These are phyloP conservation scores for Atrina japonica DNA, from an alignment of 2,888 invertebrate species.

Conservation along the genomic window DNA sequence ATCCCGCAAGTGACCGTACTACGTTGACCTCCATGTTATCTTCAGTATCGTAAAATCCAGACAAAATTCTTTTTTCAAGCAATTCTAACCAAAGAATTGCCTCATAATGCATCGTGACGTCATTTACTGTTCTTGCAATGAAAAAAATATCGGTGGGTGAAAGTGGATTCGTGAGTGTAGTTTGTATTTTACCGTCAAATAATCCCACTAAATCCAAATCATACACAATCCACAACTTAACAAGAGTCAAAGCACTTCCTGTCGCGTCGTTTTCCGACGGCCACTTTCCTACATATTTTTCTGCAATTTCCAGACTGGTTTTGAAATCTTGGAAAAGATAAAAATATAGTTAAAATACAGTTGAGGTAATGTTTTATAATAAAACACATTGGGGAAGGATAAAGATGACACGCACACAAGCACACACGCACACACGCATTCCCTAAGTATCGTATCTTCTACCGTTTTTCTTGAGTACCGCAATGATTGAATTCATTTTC, in stretches of 20 bases:
- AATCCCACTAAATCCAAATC: not conserved
- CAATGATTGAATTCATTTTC: too few species aligned
- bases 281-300: constrained; percentile 13
- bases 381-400: too few species aligned
- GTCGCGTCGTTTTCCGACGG: not conserved
- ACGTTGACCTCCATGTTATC: not conserved
- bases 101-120: not conserved
- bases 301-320: constrained; percentile 3
- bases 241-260: not conserved
- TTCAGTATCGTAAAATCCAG: not conserved
- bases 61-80: not conserved
- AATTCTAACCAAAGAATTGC: not conserved
- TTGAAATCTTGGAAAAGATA: constrained; percentile 18
- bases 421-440: too few species aligned
- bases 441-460: too few species aligned
- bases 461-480: too few species aligned
- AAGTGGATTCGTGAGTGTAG: not conserved
- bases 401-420: too few species aligned
- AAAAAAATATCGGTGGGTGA: constrained; percentile 3
- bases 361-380: too few species aligned
- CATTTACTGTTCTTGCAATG: constrained; percentile 2
- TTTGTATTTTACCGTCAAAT: constrained; percentile 15
- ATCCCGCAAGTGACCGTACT: not conserved
- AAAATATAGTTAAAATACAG: not conserved
- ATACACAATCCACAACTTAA: constrained; percentile 19